Percentiles rank a stretch among this genome's conserved stretches.
Conservation (phyloP, 2,888 invertebrate genomes). For the Trissolcus brochymenae region DNA sequence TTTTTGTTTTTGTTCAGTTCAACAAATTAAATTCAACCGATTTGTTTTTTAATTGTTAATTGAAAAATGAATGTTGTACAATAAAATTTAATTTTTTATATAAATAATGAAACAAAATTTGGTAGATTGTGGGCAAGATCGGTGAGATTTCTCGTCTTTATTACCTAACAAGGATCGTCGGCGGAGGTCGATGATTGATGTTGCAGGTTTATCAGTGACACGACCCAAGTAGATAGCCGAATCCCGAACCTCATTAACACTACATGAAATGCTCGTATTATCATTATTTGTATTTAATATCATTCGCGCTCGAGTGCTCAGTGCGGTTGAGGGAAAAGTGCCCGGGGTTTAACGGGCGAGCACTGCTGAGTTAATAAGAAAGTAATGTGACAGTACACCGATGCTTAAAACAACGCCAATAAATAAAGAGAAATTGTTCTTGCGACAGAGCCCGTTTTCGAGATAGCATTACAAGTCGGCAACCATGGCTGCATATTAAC, state of each 20-base stretch:
- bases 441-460: constrained; percentile 24
- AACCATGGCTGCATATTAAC: constrained; percentile 44
- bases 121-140: neutral
- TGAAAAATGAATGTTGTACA: no score
- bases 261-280: constrained; percentile 75
- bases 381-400: constrained; percentile 47
- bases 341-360: constrained; percentile 19
- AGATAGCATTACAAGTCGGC: constrained; percentile 43
- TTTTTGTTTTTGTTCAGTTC: no score
- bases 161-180: constrained; percentile 61
- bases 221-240: constrained; percentile 62
- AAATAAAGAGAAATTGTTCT: constrained; percentile 52
- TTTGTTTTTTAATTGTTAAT: no score
- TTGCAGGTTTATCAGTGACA: constrained; percentile 65
- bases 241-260: constrained; percentile 69
- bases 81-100: neutral
- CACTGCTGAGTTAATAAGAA: constrained; percentile 52
- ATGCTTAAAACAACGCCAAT: constrained; percentile 49
- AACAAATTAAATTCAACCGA: no score
- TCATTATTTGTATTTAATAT: constrained; percentile 75
- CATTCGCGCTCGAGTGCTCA: constrained; percentile 55
- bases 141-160: constrained; percentile 67
- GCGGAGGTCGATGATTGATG: constrained; percentile 62
- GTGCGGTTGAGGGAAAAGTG: constrained; percentile 15
- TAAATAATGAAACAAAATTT: constrained; percentile 16